Evolutionary conservation across 2,797 vertebrate species (phyloP).

Genomic region (Natrix natrix): DNA sequence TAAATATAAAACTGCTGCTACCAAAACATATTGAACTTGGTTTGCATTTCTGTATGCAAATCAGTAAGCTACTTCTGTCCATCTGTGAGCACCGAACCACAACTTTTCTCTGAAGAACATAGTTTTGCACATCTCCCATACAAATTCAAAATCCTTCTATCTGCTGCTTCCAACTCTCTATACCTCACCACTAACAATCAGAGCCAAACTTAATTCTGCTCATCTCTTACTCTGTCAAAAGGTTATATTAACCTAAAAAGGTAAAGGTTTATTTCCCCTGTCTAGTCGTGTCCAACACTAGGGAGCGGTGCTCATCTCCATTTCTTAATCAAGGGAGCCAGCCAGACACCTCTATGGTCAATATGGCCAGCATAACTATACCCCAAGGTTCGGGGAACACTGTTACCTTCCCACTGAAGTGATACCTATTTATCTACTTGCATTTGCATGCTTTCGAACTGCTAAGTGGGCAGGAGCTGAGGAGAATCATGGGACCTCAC

Average conservation of each 20-base stretch:
- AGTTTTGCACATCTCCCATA: neutral
- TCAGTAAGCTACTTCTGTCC: neutral
- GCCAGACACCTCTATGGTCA: neutral
- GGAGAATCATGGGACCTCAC: neutral
- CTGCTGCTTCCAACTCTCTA: neutral
- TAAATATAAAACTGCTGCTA: neutral
- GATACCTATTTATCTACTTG: neutral
- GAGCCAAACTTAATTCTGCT: neutral
- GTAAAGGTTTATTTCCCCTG: neutral
- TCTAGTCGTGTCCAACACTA: neutral
- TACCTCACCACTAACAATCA: neutral
- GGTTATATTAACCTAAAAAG: conserved; percentile 13
- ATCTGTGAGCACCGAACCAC: neutral
- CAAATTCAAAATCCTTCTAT: conserved; percentile 2
- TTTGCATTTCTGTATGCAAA: neutral
- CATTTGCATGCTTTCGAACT: neutral
- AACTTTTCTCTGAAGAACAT: neutral
- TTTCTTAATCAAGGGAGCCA: neutral
- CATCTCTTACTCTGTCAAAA: neutral
- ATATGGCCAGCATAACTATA: neutral
- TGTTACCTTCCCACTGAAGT: too few species aligned
- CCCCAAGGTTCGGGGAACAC: too few species aligned
- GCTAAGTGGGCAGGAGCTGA: neutral
- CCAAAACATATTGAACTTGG: neutral
- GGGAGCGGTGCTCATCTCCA: neutral